Evolutionary conservation across 1,140 invertebrate species (phyloP).

Genomic region (Calycopis cecrops): DNA sequence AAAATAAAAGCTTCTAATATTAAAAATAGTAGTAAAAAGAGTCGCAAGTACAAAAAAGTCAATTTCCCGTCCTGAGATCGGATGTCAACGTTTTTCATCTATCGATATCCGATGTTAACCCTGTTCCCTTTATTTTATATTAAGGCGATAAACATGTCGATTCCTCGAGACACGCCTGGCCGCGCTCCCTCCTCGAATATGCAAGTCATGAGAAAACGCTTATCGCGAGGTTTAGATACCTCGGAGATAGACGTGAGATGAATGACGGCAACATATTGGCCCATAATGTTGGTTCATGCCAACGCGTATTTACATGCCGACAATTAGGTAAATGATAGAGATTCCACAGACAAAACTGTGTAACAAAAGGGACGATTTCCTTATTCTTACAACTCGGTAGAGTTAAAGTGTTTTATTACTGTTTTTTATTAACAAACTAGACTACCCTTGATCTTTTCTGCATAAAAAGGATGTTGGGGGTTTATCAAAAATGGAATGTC

Average conservation of each 20-base stretch:
- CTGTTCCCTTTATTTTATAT: conserved; percentile 71
- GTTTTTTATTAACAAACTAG: too few relatives aligned
- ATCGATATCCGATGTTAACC: conserved; percentile 50
- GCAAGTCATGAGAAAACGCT: conserved; percentile 73
- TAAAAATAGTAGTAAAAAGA: background rate
- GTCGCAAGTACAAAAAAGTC: conserved; percentile 34
- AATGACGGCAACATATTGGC: conserved; percentile 55
- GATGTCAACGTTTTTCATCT: conserved; percentile 57
- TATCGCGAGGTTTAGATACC: conserved; percentile 61
- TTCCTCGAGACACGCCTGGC: conserved; percentile 57
- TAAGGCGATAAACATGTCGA: conserved; percentile 74
- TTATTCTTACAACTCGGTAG: too few relatives aligned
- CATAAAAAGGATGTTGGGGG: too few relatives aligned
- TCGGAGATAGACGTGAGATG: conserved; percentile 56
- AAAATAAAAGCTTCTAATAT: too few relatives aligned
- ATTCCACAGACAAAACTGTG: background rate
- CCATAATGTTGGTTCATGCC: conserved; percentile 25
- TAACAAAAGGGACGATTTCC: conserved; percentile 18
- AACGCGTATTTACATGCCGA: conserved; percentile 21
- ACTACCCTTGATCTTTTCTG: too few relatives aligned
- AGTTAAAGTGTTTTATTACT: too few relatives aligned
- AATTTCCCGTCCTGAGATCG: conserved; percentile 54
- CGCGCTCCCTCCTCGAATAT: conserved; percentile 61
- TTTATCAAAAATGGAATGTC: too few relatives aligned
- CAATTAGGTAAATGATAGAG: conserved; percentile 4